phyloP scores from a whole-genome alignment of 2,888 invertebrate species.

The Eledona agricola region DNA sequence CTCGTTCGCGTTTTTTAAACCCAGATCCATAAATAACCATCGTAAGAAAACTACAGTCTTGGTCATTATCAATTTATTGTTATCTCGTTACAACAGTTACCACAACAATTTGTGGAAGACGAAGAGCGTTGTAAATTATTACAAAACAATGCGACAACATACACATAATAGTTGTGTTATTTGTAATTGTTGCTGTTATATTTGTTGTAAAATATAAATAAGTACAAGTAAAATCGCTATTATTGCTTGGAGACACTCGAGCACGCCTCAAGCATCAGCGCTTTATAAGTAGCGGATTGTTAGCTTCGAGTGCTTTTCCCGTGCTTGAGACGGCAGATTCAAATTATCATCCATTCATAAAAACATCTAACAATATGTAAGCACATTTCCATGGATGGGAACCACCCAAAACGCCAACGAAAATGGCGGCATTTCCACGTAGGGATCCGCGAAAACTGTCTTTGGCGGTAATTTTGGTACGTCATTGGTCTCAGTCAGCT shows the following conservation, averaged over 20 bases:
- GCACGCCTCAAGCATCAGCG: slow-evolving; percentile 59
- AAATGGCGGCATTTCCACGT: slow-evolving; percentile 69
- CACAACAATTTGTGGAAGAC: too few species aligned
- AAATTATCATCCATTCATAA: too few species aligned
- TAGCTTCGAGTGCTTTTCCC: slow-evolving; percentile 22
- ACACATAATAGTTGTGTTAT: too few species aligned
- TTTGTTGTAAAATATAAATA: neutral
- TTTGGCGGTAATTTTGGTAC: slow-evolving; percentile 67
- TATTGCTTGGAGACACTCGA: slow-evolving; percentile 46
- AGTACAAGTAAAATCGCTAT: neutral
- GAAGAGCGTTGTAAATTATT: too few species aligned
- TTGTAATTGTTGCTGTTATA: too few species aligned
- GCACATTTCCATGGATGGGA: slow-evolving; percentile 35
- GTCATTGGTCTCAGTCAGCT: slow-evolving; percentile 62
- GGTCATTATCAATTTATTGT: too few species aligned
- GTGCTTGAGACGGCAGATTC: neutral
- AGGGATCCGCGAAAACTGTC: slow-evolving; percentile 61
- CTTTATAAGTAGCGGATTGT: slow-evolving; percentile 56
- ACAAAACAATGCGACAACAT: too few species aligned
- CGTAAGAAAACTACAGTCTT: too few species aligned
- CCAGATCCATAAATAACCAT: slow-evolving; percentile 13
- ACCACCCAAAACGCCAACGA: slow-evolving; percentile 74
- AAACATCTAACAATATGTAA: slow-evolving; percentile 12
- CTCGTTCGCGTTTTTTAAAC: slow-evolving; percentile 7
- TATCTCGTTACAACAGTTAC: too few species aligned